A percentile compares a stretch with the other conserved stretches of the same genome.
These are phyloP conservation scores for Halichondria panicea DNA, from an alignment of 37 sponge, comb jelly and placozoan genomes.

Conservation along the genomic window DNA sequence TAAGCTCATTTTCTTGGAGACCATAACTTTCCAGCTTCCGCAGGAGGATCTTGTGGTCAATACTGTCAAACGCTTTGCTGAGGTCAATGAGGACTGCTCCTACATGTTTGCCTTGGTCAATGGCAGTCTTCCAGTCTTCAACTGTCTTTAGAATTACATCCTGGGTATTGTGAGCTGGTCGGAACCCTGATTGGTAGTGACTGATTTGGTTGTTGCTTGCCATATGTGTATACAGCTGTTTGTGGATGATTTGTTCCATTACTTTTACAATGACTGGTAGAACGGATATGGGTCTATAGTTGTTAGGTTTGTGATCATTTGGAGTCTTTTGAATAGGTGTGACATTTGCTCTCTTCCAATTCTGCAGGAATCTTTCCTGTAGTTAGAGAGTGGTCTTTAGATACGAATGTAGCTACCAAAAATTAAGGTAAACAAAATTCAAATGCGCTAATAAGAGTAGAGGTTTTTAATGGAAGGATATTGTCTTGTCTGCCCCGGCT, in stretches of 20 bases:
- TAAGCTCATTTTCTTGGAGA: neutral
- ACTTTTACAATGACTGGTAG: constrained; percentile 31
- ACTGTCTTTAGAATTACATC: constrained; percentile 25
- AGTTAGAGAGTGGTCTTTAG: too few species aligned
- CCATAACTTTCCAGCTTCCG: constrained; percentile 22
- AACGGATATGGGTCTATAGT: constrained; percentile 42
- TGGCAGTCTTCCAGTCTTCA: constrained; percentile 2
- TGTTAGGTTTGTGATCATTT: neutral
- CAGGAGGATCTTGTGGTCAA: constrained; percentile 28
- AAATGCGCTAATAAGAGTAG: neutral
- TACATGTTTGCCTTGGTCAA: neutral
- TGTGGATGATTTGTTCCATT: constrained; percentile 15
- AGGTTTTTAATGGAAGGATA: too few species aligned
- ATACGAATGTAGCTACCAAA: constrained; percentile 56
- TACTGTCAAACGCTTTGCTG: constrained; percentile 38
- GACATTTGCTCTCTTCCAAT: constrained; percentile 27
- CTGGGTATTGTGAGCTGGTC: constrained; percentile 26
- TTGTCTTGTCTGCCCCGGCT: constrained; percentile 85
- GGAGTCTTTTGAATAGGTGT: constrained; percentile 16
- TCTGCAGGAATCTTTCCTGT: neutral
- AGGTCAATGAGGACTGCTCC: constrained; percentile 31
- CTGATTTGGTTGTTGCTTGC: constrained; percentile 3
- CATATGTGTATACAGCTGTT: constrained; percentile 27
- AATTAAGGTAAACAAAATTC: constrained; percentile 21
- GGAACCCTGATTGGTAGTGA: constrained; percentile 31